Evolutionary conservation across 2,888 invertebrate species (phyloP), one percentile per base, ranked within the genome.

Genomic region (Thelaira solivaga): DNA sequence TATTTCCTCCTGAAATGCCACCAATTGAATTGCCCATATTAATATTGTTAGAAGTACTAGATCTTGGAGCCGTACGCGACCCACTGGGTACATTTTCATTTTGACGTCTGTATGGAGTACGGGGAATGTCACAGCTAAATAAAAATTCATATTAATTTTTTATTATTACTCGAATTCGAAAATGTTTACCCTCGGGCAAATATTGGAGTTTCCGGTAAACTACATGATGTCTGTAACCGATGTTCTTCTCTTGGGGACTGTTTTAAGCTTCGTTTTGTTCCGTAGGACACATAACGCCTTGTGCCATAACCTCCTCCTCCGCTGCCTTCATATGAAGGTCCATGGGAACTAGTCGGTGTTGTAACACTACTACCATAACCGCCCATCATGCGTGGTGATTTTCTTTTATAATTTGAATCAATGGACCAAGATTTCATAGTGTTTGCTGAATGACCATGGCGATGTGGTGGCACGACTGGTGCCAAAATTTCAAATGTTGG

Each of bases 141-240:
- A 43, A 39, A n/a, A 43, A 69, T 57, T 10, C 3, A 6, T 22
- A 62, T 41, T 41, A 62, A 43, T 29, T n/a, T 22, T n/a, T 39
- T 2, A 26, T 4, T 4, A 39, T 39, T 57, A 20, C 29, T 24
- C n/a, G 11, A 11, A 16, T 1, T 16, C n/a, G 8, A 22, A 13
- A 43, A 41, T 8, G 61, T 57, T 65, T 80, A 89, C 89, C 95
- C 95, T 81, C 96, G 91, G 3, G 95, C 94, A 88, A 96, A 96
- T 78, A 96, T 95, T 0, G 96, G 95, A 1, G 96, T 96, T 90
- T 96, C 96, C n/a, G 96, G 96, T 73, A 96, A 90, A 84, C 95
- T 95, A 82, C 95, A 95, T 0, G 95, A 95, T 3, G 95, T 95
- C 88, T 95, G 95, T 88, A 95, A 86, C 80, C 91, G 91, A 81